Conservation (phyloP, 1,140 invertebrate species). For the Orussus abietinus region DNA sequence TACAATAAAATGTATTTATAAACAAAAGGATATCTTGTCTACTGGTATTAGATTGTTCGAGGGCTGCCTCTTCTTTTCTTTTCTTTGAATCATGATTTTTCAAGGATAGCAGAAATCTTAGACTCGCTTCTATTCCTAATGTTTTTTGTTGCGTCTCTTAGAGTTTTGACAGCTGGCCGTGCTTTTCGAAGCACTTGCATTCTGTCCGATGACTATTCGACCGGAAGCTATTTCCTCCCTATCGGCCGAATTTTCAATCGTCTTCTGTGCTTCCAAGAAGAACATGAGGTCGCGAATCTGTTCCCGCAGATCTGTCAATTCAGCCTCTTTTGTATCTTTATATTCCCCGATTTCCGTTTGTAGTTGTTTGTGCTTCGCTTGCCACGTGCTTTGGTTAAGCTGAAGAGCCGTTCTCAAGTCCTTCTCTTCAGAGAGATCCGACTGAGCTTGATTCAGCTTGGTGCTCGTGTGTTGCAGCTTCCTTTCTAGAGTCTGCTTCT, state of each 20-base stretch:
- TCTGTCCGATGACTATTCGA: conserved; percentile 60
- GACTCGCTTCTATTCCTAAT: too few species aligned
- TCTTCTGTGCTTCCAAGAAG: conserved; percentile 83
- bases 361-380: conserved; percentile 63
- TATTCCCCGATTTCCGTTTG: conserved; percentile 61
- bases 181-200: conserved; percentile 17
- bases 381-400: conserved; percentile 75
- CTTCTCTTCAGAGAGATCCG: conserved; percentile 74
- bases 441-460: conserved; percentile 59
- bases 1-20: too few species aligned
- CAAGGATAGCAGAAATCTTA: too few species aligned
- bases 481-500: conserved; percentile 66
- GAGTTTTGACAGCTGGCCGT: too few species aligned
- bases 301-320: conserved; percentile 81
- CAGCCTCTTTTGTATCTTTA: conserved; percentile 60
- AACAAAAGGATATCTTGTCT: too few species aligned
- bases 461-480: conserved; percentile 58
- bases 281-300: conserved; percentile 96
- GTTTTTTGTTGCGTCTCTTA: too few species aligned
- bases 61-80: too few species aligned
- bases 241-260: conserved; percentile 59
- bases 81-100: too few species aligned
- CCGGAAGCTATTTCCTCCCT: conserved; percentile 69
- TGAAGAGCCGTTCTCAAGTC: conserved; percentile 72
- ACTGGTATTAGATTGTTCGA: too few species aligned